Conservation (phyloP, 2,113 vertebrate genomes). For the Phrynosoma blainvillii region DNA sequence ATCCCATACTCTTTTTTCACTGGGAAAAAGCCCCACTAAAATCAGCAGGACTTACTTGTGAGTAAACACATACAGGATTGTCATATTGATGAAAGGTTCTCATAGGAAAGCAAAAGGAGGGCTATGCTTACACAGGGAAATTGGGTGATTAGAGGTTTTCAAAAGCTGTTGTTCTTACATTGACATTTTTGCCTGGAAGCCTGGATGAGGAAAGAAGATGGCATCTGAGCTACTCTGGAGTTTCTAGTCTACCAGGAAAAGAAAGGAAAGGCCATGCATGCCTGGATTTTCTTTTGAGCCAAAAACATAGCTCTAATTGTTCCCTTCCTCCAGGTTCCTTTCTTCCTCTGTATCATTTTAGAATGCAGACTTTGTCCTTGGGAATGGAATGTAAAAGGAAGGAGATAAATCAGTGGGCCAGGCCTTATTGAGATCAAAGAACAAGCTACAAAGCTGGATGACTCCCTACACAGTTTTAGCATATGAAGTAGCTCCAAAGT, state of each 20-base stretch:
- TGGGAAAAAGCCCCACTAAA: no score
- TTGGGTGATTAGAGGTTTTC: background rate
- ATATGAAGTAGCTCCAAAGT: background rate
- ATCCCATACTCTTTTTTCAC: background rate
- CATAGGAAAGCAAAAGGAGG: background rate
- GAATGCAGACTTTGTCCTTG: background rate
- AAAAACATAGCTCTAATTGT: background rate
- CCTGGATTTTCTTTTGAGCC: background rate
- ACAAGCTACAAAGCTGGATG: background rate
- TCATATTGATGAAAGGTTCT: background rate
- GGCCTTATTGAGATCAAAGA: background rate
- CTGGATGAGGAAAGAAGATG: background rate
- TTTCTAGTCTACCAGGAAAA: background rate
- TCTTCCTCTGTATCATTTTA: background rate
- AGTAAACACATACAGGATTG: background rate
- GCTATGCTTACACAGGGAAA: background rate
- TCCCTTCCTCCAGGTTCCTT: background rate
- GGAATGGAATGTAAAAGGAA: background rate
- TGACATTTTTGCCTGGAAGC: background rate
- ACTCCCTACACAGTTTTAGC: background rate
- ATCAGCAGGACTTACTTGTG: background rate
- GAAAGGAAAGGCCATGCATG: background rate
- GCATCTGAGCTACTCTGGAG: background rate
- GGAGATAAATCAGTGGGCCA: background rate
- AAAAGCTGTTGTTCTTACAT: background rate